Evolutionary conservation across 2,113 vertebrate species (phyloP), one percentile per base, ranked within the genome.

Genomic region (Copsychus sechellarum): DNA sequence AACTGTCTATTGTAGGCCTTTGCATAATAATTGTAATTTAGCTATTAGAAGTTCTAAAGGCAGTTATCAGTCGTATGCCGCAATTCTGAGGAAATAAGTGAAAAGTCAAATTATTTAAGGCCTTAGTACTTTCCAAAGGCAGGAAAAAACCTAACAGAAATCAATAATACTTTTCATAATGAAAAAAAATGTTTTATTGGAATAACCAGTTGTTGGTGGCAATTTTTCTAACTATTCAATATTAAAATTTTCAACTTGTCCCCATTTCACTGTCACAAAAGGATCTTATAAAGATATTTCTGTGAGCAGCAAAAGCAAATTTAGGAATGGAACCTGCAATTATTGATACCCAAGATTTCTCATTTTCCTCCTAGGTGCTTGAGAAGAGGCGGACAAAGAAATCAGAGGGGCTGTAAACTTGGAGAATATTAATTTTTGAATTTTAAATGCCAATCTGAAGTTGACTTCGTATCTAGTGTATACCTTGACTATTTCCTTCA

Each of bases 11-110:
- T 97, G 97, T 96, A 97, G 95, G 92, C 36, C 96, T 98, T 98
- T 98, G 97, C 97, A 98, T 98, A 98, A 98, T 98, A 98, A 98
- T 98, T 98, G 96, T 98, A 98, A 98, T 98, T 98, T 98, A 98
- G 97, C 97, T 97, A 97, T 98, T 98, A 98, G 93, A 69, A 92
- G 91, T 97, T 98, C 96, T 97, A 97, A 97, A 98, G 97, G 96
- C 97, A 98, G 97, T 98, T 98, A 98, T 98, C 97, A 97, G 94
- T 98, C 97, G 98, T 97, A 97, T 79, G 91, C 90, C 1, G 1
- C 90, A 95, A 92, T 97, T 97, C 90, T 92, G 50, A 93, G 89
- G 93, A 96, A 97, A 96, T 95, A 95, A 97, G 83, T 73, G 86
- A 97, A 97, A 96, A 96, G 89, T 96, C 86, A 92, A 94, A 96